phyloP scores from a whole-genome alignment of 2,888 invertebrate genomes.

The Aspidiotus rigidus region DNA sequence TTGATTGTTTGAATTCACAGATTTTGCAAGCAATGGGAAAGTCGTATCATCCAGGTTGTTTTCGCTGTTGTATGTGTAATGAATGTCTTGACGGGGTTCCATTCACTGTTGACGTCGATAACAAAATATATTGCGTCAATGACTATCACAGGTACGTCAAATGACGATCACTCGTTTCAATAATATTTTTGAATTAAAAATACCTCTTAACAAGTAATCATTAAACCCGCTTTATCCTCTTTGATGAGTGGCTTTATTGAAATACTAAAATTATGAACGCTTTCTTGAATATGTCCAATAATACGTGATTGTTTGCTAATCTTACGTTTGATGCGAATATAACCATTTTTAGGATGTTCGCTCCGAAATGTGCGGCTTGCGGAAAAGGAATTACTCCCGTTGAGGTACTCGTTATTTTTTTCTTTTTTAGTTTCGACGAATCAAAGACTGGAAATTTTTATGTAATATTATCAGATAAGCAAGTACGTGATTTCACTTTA shows the following conservation, averaged over 20 bases:
- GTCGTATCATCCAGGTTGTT: conserved; percentile 98
- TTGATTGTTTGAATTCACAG: conserved; percentile 45
- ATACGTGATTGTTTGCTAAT: background rate
- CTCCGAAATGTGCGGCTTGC: conserved; percentile 95
- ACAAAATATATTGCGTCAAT: conserved; percentile 95
- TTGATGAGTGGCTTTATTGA: background rate
- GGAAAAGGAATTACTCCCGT: conserved; percentile 94
- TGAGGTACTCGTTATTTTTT: conserved; percentile 48
- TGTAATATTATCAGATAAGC: too few relatives aligned
- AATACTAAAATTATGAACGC: background rate
- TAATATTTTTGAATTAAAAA: background rate
- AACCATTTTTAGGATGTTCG: conserved; percentile 67
- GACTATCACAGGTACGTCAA: conserved; percentile 67
- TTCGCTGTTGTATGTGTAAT: conserved; percentile 94
- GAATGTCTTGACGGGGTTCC: conserved; percentile 97
- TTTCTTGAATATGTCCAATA: background rate
- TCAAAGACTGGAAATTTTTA: too few relatives aligned
- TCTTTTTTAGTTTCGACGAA: too few relatives aligned
- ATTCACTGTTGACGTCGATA: conserved; percentile 95
- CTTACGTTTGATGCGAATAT: background rate
- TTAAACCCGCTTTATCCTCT: background rate
- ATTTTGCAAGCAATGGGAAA: conserved; percentile 99
- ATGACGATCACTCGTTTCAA: background rate
- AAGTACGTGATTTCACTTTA: conserved; percentile 22
- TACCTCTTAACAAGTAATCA: too few relatives aligned